Evolutionary conservation across 2,888 invertebrate genomes (phyloP).

Genomic region (Lomographa bimaculata): DNA sequence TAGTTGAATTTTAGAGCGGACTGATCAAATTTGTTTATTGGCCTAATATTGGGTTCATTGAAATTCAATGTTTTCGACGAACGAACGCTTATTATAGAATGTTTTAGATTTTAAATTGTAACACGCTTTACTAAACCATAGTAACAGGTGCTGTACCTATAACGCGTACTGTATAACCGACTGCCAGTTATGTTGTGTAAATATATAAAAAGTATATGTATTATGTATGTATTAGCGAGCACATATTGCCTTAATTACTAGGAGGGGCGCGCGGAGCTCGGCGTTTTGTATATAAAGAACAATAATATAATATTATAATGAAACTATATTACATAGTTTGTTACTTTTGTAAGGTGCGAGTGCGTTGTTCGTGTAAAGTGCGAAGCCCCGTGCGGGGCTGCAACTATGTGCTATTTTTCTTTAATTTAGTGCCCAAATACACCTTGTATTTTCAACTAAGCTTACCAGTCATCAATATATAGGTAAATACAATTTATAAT

Average conservation of each 20-base stretch:
- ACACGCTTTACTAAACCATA: slow-evolving; percentile 68
- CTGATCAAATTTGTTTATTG: slow-evolving; percentile 63
- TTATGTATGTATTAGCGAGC: slow-evolving; percentile 63
- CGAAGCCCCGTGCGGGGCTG: slow-evolving; percentile 48
- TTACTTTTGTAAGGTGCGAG: slow-evolving; percentile 77
- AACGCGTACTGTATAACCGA: slow-evolving; percentile 53
- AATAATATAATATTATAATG: slow-evolving; percentile 66
- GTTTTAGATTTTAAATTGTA: slow-evolving; percentile 57
- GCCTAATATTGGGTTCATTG: slow-evolving; percentile 62
- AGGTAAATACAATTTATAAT: slow-evolving; percentile 78
- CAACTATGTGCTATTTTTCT: slow-evolving; percentile 70
- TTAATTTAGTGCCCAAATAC: slow-evolving; percentile 74
- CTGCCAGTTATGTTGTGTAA: slow-evolving; percentile 76
- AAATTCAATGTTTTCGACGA: slow-evolving; percentile 43
- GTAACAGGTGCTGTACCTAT: slow-evolving; percentile 62
- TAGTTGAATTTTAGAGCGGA: slow-evolving; percentile 62
- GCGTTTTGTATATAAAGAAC: slow-evolving; percentile 76
- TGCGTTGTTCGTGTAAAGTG: slow-evolving; percentile 63
- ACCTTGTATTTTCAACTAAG: slow-evolving; percentile 78
- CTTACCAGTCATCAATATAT: slow-evolving; percentile 81
- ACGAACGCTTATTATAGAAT: slow-evolving; percentile 44
- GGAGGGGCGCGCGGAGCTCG: slow-evolving; percentile 65
- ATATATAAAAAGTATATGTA: slow-evolving; percentile 66
- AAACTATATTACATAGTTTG: slow-evolving; percentile 72
- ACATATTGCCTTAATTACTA: slow-evolving; percentile 65